Evolutionary conservation across 2,113 vertebrate species (phyloP).

Genomic region (Caranx ignobilis): DNA sequence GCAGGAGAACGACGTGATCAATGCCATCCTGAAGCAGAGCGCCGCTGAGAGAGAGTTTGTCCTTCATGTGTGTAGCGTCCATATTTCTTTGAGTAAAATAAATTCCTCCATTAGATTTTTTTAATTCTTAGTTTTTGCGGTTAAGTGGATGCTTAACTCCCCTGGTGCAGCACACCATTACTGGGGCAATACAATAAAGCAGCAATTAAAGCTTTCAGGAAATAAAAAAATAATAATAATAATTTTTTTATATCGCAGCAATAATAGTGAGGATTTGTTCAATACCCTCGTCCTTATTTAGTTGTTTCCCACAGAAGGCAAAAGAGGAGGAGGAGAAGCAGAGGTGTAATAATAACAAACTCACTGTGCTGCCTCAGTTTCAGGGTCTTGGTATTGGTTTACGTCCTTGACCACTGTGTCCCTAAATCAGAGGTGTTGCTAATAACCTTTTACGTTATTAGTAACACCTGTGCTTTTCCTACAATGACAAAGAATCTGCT

Average conservation of each 20-base stretch:
- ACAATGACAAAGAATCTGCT: no score
- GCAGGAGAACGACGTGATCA: constrained; percentile 98
- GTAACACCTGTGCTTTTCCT: no score
- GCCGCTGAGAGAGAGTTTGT: constrained; percentile 95
- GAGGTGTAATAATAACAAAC: background rate
- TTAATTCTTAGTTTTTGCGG: background rate
- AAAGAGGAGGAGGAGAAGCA: background rate
- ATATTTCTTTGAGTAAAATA: background rate
- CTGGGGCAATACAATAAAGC: background rate
- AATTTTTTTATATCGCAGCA: background rate
- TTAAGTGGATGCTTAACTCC: background rate
- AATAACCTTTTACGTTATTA: no score
- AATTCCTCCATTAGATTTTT: background rate
- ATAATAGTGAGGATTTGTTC: background rate
- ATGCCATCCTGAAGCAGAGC: constrained; percentile 96
- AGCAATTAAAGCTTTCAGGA: background rate
- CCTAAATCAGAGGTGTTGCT: no score
- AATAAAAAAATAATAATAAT: no score
- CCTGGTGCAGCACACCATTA: background rate
- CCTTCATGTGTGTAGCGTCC: constrained; percentile 78
- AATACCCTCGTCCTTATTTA: no score
- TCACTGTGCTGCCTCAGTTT: background rate
- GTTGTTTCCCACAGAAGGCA: background rate
- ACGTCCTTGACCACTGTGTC: background rate
- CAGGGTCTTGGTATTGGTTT: background rate